Base-by-base conservation (phyloP, 2,797 vertebrate genomes). In the Pelochelys cantorii region DNA sequence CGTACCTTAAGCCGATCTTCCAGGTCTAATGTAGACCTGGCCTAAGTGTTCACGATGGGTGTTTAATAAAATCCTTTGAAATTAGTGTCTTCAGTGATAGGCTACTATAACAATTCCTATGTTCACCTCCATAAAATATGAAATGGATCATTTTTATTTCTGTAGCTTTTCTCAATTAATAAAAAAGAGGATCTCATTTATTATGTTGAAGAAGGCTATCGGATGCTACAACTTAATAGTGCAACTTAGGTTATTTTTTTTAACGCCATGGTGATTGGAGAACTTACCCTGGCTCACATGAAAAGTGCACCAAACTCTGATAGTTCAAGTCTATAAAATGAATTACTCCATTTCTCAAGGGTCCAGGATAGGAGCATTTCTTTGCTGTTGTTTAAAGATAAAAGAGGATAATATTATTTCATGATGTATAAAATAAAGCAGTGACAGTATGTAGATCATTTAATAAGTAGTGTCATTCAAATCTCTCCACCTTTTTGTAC, bases 251-350 rank as follows among this genome's bases (percentile, higher is more conserved):
- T 27, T 85, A 8, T 57, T 22, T 83, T 57, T 22, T 83, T 87
- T 57, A 81, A 81, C 22, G 86, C 59, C 29, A 68, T 1, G n/a
- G 60, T 68, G 53, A 90, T n/a, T 22, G 37, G 27, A 91, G 62
- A 3, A 2, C 97, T 98, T 97, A 99, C 99, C 99, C 99, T 1
- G 98, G 94, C 5, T 98, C 97, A 96, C 99, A 99, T 5, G 98
- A 95, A 96, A 97, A 99, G 82, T 89, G 98, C 68, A 99, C 90
- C 3, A 79, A 88, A 29, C 97, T 99, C 95, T 98, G 98, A 93
- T 98, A 99, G 20, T 97, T 97, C 48, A 97, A 93, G 18, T 98
- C 98, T 54, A 83, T 94, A 55, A 96, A 97, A 11, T 98, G 96
- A 75, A 97, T 97, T 3, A 95, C 97, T 88, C 99, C 98, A 2